A percentile compares a stretch with the other conserved stretches of the same genome.
Evolutionary conservation across 2,113 vertebrate species (phyloP).

Genomic region (Cyphomyrus plagiostoma): DNA sequence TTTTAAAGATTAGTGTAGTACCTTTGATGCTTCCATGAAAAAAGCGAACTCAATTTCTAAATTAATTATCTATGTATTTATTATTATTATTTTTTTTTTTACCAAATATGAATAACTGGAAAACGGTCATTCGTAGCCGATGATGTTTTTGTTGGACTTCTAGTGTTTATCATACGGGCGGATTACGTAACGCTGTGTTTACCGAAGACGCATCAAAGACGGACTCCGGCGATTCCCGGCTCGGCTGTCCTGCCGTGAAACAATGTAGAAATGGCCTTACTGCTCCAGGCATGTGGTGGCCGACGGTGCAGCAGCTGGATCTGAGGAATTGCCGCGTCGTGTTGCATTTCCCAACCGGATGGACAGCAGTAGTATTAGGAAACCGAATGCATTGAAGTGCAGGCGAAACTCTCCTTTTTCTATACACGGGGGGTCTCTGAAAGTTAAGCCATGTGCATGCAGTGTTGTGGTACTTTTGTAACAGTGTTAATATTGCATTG

Average conservation of each 20-base stretch:
- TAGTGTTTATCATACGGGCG: not conserved
- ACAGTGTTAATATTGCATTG: not conserved
- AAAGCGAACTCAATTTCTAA: not conserved
- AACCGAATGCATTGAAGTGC: not conserved
- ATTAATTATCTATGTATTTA: not conserved
- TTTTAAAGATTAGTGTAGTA: not conserved
- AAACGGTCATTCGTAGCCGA: not conserved
- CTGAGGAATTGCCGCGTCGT: slow-evolving; percentile 1
- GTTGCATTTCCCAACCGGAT: slow-evolving; percentile 3
- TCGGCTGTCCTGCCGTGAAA: slow-evolving; percentile 6
- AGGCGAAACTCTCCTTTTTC: not conserved
- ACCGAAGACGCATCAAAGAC: slow-evolving; percentile 3
- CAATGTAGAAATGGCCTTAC: not conserved
- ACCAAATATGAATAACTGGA: not conserved
- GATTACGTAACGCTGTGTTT: slow-evolving; percentile 5
- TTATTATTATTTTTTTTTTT: not conserved
- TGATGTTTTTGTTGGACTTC: not conserved
- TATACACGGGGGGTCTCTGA: not conserved
- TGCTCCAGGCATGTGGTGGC: slow-evolving; percentile 10
- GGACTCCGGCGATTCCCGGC: not conserved
- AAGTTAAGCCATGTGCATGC: not conserved
- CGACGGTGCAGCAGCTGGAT: not conserved
- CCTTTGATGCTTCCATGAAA: not conserved
- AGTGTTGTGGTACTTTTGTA: not conserved
- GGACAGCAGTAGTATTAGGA: not conserved